These are phyloP conservation scores for Onychostoma macrolepis DNA, from an alignment of 2,113 vertebrate species.

Conservation along the genomic window DNA sequence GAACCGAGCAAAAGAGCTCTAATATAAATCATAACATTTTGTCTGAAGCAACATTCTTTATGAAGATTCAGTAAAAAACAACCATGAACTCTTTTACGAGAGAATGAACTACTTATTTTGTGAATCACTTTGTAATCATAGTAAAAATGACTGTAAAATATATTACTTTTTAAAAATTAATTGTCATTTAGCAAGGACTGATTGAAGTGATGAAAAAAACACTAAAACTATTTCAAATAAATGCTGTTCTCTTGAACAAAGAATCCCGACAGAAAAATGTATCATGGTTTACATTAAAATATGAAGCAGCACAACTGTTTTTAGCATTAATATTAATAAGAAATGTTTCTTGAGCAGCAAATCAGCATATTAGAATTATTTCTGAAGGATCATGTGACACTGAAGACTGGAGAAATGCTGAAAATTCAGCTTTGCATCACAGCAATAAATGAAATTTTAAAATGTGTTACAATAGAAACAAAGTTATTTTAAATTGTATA, in stretches of 20 bases:
- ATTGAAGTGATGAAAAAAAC: neutral
- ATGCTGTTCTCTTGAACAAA: neutral
- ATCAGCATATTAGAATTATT: neutral
- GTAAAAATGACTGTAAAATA: too few relatives aligned
- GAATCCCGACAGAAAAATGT: neutral
- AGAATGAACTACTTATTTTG: too few relatives aligned
- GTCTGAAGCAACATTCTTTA: neutral
- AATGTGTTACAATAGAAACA: neutral
- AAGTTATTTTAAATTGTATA: neutral
- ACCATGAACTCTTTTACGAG: too few relatives aligned
- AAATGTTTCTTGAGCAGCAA: neutral
- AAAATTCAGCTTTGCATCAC: neutral
- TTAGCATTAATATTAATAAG: neutral
- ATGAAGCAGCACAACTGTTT: neutral
- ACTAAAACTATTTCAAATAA: neutral
- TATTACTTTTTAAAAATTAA: neutral
- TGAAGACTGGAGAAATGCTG: neutral
- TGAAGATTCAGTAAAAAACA: neutral
- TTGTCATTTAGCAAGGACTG: neutral
- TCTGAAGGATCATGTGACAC: neutral
- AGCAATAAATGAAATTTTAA: neutral
- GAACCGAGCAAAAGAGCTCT: neutral
- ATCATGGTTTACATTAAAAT: neutral
- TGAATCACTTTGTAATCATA: too few relatives aligned
- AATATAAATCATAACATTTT: neutral